Evolutionary conservation across 2,797 vertebrate genomes (phyloP), one percentile per base, ranked within the genome.

Genomic region (Cephalopachus bancanus): DNA sequence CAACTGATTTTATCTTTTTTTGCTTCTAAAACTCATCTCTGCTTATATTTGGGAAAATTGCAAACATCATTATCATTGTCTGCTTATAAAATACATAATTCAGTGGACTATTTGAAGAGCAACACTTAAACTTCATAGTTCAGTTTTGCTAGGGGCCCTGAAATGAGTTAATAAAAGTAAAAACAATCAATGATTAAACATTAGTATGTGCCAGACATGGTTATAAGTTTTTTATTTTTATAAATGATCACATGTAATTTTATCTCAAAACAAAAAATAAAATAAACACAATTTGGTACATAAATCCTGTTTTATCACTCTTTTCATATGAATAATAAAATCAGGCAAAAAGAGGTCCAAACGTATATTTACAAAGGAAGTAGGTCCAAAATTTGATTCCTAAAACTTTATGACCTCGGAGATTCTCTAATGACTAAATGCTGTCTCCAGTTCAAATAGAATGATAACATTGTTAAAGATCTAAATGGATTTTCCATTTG

Each of bases 21-120:
- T 44, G 44, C 5, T 44, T 44, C 55, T 76, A 51, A 96, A 96
- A 65, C 49, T 80, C n/a, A 60, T 75, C n/a, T 92, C n/a, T 97
- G 80, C 30, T 92, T 96, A 20, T 92, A 91, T 44, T 92, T 95
- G 94, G 30, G 67, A 86, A 28, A 15, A 91, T 59, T 2, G 20
- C 16, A 93, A 83, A 44, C 24, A 69, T 24, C 44, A 64, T 62
- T 74, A 15, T 81, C 7, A 84, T 76, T 79, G 30, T 65, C 33
- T 87, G 37, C 92, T 83, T 55, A 55, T 69, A 75, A 88, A 86
- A 83, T 51, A 94, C 33, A 76, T 62, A 90, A 83, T 65, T 75
- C 9, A 72, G 72, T 49, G 37, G 26, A 14, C 2, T 53, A 78
- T 81, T 93, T 90, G 87, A 94, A 89, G 51, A 93, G 4, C 17